phyloP scores from a whole-genome alignment of 1,140 invertebrate genomes.

The Phymorhynchus buccinoides region DNA sequence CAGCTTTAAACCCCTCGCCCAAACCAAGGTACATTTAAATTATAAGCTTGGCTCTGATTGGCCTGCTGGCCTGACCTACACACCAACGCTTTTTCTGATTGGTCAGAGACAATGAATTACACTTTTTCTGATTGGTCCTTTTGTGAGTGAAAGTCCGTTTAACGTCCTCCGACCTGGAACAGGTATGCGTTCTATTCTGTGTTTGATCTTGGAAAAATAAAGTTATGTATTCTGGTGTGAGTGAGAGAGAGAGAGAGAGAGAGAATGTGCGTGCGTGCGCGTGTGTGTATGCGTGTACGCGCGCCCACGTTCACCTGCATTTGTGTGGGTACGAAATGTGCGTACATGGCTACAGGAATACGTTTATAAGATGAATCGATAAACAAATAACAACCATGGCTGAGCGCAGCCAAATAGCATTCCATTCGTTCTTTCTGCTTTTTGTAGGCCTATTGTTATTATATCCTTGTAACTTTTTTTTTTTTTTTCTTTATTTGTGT shows the following conservation, averaged over 20 bases:
- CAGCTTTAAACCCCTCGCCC: conserved; percentile 81
- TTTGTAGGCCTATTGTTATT: background rate
- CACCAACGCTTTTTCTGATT: too few species aligned
- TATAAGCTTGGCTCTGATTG: too few species aligned
- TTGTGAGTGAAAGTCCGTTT: background rate
- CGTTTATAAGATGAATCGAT: background rate
- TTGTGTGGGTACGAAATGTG: background rate
- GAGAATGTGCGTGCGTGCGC: too few species aligned
- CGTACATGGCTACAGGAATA: background rate
- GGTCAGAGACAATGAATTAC: background rate
- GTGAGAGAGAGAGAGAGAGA: too few species aligned
- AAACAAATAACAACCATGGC: background rate
- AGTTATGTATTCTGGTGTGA: too few species aligned
- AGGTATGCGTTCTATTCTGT: background rate
- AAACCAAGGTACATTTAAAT: conserved; percentile 75
- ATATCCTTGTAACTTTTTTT: background rate
- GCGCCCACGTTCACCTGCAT: background rate
- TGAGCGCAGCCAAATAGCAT: background rate
- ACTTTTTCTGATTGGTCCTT: background rate
- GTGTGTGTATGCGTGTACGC: background rate
- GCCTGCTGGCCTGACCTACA: conserved; percentile 26
- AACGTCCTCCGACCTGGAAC: too few species aligned
- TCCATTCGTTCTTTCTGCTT: background rate
- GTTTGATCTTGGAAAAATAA: too few species aligned
- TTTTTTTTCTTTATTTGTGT: too few species aligned